Conservation (phyloP, 2,113 vertebrate genomes). For the Sylvietta virens region DNA sequence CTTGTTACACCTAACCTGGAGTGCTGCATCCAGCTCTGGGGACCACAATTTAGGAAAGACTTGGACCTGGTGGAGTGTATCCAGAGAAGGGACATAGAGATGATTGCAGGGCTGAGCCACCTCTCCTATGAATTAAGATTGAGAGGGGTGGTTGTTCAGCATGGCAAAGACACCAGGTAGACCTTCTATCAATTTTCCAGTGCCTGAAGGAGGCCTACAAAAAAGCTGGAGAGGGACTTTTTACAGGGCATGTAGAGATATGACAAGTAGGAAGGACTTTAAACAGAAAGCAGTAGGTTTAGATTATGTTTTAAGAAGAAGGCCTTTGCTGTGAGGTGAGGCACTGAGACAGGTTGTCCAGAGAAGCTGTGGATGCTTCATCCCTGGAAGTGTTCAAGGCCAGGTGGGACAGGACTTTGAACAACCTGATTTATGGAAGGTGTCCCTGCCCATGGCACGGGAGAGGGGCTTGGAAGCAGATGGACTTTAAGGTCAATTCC, state of each 20-base stretch:
- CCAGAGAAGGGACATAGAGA: not conserved
- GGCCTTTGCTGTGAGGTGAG: not conserved
- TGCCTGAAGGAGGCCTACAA: not conserved
- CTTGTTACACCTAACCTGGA: not conserved
- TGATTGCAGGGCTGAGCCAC: not conserved
- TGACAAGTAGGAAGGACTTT: not conserved
- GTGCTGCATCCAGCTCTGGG: not conserved
- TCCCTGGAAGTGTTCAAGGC: not conserved
- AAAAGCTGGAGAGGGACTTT: not conserved
- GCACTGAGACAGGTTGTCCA: not conserved
- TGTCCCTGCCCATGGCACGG: fast-evolving
- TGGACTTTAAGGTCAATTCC: not conserved
- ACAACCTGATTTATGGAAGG: not conserved
- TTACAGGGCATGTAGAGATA: not conserved
- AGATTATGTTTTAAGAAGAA: not conserved
- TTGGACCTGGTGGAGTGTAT: fast-evolving
- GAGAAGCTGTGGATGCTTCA: fast-evolving
- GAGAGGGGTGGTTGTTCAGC: not conserved
- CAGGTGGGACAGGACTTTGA: not conserved
- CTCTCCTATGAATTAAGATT: not conserved
- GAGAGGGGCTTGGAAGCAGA: fast-evolving
- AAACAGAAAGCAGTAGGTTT: not conserved
- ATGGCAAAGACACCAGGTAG: fast-evolving
- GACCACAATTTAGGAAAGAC: fast-evolving
- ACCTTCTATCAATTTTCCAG: not conserved